Evolutionary conservation across 2,797 vertebrate species (phyloP).

Genomic region (Acanthopagrus latus): DNA sequence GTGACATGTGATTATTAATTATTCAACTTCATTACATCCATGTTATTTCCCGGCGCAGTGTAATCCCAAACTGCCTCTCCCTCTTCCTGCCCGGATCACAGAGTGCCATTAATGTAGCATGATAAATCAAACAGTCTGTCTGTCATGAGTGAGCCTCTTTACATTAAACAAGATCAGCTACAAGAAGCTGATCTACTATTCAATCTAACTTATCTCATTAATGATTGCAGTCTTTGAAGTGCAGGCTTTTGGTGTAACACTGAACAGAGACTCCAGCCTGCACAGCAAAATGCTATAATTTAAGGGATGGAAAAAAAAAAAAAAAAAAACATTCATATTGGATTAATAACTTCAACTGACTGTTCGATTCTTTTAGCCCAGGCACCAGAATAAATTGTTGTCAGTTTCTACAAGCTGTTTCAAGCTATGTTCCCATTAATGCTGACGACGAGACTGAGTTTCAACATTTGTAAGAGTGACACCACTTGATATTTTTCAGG

Average conservation of each 20-base stretch:
- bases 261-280: neutral
- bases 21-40: constrained; percentile 60
- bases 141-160: constrained; percentile 27
- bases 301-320: neutral
- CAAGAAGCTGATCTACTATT: neutral
- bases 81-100: constrained; percentile 20
- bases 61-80: constrained; percentile 14
- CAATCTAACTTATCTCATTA: no score
- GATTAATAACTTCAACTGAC: neutral
- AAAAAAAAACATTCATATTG: neutral
- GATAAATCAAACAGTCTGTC: constrained; percentile 41
- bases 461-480: no score
- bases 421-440: no score
- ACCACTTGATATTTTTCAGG: no score
- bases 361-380: no score
- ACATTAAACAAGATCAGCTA: constrained; percentile 22
- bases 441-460: no score
- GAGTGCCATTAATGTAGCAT: constrained; percentile 38
- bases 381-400: no score
- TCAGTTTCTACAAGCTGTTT: no score
- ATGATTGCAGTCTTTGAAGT: no score
- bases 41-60: constrained; percentile 18
- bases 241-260: neutral
- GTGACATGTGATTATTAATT: constrained; percentile 62
- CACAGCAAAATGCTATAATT: neutral